Conservation (phyloP, 1,140 invertebrate genomes). For the Drosophila athabasca region DNA sequence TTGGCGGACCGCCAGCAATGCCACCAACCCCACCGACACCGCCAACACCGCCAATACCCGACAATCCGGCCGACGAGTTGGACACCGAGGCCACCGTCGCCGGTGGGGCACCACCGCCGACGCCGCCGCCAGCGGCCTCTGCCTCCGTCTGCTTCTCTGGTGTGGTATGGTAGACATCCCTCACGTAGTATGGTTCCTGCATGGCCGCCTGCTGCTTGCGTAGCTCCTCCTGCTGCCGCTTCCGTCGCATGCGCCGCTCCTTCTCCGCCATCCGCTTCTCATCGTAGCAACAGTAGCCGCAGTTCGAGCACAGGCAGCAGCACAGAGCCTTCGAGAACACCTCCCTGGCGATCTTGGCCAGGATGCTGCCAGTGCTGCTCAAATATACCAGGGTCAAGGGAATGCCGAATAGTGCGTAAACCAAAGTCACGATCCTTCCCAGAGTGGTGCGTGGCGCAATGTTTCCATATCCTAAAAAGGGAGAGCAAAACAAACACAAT, state of each 20-base stretch:
- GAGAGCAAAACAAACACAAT: neutral
- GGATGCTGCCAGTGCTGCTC: conserved; percentile 91
- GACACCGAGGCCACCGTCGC: neutral
- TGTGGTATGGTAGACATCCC: conserved; percentile 86
- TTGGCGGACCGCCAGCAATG: neutral
- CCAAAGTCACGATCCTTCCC: conserved; percentile 93
- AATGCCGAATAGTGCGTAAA: conserved; percentile 95
- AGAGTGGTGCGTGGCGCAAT: conserved; percentile 91
- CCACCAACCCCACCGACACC: neutral
- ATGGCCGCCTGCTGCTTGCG: conserved; percentile 88
- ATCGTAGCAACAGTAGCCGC: conserved; percentile 93
- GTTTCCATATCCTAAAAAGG: conserved; percentile 91
- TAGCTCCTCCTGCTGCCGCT: conserved; percentile 90
- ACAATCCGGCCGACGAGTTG: too few relatives aligned
- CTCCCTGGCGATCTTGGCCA: conserved; percentile 93
- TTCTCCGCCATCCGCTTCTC: conserved; percentile 91
- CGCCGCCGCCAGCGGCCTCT: conserved; percentile 56
- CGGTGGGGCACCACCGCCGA: conserved; percentile 57
- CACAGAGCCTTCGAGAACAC: conserved; percentile 92
- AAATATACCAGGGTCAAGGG: conserved; percentile 95
- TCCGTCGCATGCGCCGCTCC: conserved; percentile 90
- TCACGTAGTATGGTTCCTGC: conserved; percentile 92
- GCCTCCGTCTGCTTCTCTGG: conserved; percentile 85
- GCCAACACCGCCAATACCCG: neutral
- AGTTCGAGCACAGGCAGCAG: conserved; percentile 92